Conservation (phyloP, 2,113 vertebrate genomes). For the Mola mola region DNA sequence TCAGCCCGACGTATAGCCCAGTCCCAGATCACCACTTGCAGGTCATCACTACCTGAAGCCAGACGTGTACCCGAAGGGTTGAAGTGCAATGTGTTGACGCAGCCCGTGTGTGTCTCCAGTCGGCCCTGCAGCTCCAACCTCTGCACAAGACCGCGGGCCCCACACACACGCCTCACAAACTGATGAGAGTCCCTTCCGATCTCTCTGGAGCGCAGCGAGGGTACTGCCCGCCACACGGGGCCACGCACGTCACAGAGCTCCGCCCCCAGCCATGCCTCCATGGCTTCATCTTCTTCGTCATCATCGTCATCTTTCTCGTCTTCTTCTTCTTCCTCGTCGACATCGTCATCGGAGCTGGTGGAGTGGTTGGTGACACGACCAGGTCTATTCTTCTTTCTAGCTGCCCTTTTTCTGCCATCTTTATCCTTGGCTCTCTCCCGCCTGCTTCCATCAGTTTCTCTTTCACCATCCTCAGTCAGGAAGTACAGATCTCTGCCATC, state of each 20-base stretch:
- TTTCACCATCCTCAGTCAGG: slow-evolving; percentile 87
- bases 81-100: slow-evolving; percentile 98
- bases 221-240: slow-evolving; percentile 87
- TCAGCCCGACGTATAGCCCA: slow-evolving; percentile 88
- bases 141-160: slow-evolving; percentile 90
- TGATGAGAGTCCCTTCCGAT: slow-evolving; percentile 84
- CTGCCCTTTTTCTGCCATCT: slow-evolving; percentile 59
- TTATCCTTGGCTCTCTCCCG: slow-evolving; percentile 58
- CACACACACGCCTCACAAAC: slow-evolving; percentile 90
- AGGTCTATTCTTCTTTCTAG: slow-evolving; percentile 79
- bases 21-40: slow-evolving; percentile 95
- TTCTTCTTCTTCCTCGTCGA: slow-evolving; percentile 83
- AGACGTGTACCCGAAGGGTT: slow-evolving; percentile 93
- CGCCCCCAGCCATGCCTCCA: slow-evolving; percentile 91
- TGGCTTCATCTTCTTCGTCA: slow-evolving; percentile 84
- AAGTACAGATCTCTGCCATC: slow-evolving; percentile 92
- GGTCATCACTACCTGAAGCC: slow-evolving; percentile 95
- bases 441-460: slow-evolving; percentile 72
- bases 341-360: slow-evolving; percentile 84
- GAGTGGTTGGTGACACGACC: slow-evolving; percentile 72
- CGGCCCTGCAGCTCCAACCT: slow-evolving; percentile 90
- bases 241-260: slow-evolving; percentile 86
- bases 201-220: slow-evolving; percentile 86
- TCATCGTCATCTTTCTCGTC: slow-evolving; percentile 79
- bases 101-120: slow-evolving; percentile 91